Conservation (phyloP, 2,888 invertebrate genomes). For the Drosophila suboccidentalis region DNA sequence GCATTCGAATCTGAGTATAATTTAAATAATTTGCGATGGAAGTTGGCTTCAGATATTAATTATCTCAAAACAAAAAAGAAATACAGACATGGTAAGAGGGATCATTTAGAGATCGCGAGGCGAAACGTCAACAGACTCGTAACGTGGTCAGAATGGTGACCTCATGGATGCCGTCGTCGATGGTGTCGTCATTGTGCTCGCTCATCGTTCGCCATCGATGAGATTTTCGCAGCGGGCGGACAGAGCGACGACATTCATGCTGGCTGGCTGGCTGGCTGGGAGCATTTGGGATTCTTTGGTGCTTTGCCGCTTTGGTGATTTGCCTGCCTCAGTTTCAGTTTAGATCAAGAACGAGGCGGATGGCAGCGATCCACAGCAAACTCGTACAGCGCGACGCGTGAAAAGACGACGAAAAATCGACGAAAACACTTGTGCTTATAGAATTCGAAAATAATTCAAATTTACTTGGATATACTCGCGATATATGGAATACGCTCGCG, state of each 20-base stretch:
- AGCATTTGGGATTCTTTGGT: conserved; percentile 39
- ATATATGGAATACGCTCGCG: conserved; percentile 17
- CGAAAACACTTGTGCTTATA: conserved; percentile 18
- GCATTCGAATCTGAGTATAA: conserved; percentile 5
- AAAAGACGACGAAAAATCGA: conserved; percentile 18
- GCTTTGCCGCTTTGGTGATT: conserved; percentile 45
- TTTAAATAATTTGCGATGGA: conserved; percentile 10
- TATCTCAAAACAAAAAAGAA: not conserved
- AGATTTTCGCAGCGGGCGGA: conserved; percentile 36
- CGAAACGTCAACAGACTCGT: conserved; percentile 8
- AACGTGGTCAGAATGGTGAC: conserved; percentile 37
- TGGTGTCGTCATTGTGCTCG: conserved; percentile 49
- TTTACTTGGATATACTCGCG: not conserved
- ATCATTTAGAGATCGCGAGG: conserved; percentile 20
- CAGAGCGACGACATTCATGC: conserved; percentile 55
- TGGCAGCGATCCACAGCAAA: conserved; percentile 55
- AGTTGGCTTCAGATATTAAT: conserved; percentile 10
- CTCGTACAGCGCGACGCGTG: conserved; percentile 26
- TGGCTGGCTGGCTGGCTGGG: conserved; percentile 14
- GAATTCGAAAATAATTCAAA: conserved; percentile 32
- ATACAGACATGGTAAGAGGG: not conserved
- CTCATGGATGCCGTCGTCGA: conserved; percentile 43
- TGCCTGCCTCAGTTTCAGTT: conserved; percentile 75
- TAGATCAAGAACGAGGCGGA: conserved; percentile 77
- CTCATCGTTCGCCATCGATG: conserved; percentile 22